These are phyloP conservation scores for Hedya salicella DNA, from an alignment of 2,888 invertebrate species.

Conservation along the genomic window DNA sequence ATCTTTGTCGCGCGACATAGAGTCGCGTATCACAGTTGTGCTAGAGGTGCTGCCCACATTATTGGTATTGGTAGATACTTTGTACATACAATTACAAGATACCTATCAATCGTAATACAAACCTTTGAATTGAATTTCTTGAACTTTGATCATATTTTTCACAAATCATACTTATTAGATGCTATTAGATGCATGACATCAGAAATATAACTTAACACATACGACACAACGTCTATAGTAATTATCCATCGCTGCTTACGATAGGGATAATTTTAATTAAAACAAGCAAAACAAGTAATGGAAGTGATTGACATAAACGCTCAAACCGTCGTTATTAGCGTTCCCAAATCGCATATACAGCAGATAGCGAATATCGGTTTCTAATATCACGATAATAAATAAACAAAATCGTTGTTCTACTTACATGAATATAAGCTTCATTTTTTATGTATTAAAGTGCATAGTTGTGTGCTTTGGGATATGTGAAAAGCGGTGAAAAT, in stretches of 20 bases:
- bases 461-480: background rate
- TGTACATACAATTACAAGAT: too few species aligned
- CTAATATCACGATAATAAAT: conserved; percentile 38
- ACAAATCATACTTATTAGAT: conserved; percentile 9
- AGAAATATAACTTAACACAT: background rate
- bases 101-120: too few species aligned
- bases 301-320: background rate
- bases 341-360: conserved; percentile 35
- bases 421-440: background rate
- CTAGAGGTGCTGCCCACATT: too few species aligned
- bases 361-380: conserved; percentile 35
- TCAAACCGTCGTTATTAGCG: background rate
- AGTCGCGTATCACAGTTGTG: too few species aligned
- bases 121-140: background rate
- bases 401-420: conserved; percentile 9
- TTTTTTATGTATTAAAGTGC: background rate
- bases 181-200: background rate
- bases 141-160: background rate
- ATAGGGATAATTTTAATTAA: background rate
- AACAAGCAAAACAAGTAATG: background rate
- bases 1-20: too few species aligned
- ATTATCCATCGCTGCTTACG: conserved; percentile 4
- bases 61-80: too few species aligned
- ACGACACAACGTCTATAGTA: background rate
- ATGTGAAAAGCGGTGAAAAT: conserved; percentile 36